Evolutionary conservation across 2,113 vertebrate genomes (phyloP).

Genomic region (Aix galericulata): DNA sequence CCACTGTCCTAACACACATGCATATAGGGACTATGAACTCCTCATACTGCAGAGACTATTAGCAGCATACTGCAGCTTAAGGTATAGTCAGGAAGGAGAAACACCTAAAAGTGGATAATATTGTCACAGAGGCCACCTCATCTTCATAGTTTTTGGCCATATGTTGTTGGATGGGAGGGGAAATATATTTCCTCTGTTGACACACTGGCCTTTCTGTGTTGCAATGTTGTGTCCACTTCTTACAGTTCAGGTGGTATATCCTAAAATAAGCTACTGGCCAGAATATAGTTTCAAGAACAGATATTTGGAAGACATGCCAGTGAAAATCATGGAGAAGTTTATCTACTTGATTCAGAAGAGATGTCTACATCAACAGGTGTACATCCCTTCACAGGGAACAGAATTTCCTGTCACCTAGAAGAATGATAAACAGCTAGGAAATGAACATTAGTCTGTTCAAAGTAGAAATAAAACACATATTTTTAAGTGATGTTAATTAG

Average conservation of each 20-base stretch:
- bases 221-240: background rate
- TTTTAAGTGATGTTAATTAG: background rate
- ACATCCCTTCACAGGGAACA: background rate
- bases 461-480: background rate
- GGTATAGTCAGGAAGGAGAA: background rate
- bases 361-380: background rate
- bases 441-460: background rate
- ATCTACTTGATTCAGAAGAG: background rate
- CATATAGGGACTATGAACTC: background rate
- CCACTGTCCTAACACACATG: background rate
- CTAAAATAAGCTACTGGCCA: background rate
- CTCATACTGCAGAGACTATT: background rate
- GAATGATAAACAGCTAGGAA: background rate
- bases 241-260: background rate
- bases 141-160: background rate
- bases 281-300: background rate
- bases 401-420: background rate
- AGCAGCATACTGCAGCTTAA: background rate
- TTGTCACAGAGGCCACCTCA: background rate
- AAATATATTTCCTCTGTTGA: background rate
- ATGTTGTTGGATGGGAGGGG: background rate
- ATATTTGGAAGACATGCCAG: background rate
- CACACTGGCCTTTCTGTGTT: rapidly evolving
- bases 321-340: background rate
- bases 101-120: background rate